Evolutionary conservation across 2,888 invertebrate genomes (phyloP), one percentile per base, ranked within the genome.

Genomic region (Pogonocherus hispidulus): DNA sequence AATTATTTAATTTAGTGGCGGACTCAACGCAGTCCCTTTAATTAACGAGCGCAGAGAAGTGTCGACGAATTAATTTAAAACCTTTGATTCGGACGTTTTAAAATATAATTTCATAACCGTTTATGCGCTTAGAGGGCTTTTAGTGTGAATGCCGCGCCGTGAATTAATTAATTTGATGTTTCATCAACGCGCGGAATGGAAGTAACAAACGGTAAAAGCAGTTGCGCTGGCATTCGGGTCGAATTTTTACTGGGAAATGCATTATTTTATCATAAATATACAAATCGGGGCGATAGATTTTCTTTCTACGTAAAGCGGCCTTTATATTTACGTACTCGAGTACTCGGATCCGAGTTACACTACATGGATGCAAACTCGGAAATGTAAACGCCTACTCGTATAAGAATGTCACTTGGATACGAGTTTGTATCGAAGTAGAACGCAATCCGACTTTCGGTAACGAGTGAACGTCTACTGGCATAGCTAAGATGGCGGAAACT

Each of bases 1-100:
- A 74, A 74, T 74, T 74, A 74, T 72, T 64, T 66, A 72, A 74
- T 74, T 74, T 69, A 59, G 64, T 64, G 69, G 66, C 65, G 72
- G 67, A 72, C 69, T 66, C 51, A 16, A n/a, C 35, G 23, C 62
- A 20, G 41, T 41, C 44, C 51, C 72, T 63, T 66, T 74, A 74
- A 74, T 74, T 74, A 74, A 74, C 71, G 62, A 67, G 56, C 69
- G 16, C 62, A 57, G n/a, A n/a, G 57, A 72, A 69, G 72, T 70
- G 70, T 72, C 72, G 70, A 72, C 72, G 72, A 72, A 71, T 67
- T 67, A 67, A 69, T 74, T 66, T 59, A 63, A 60, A 63, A 56
- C 65, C 71, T 70, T 74, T 70, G 70, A 72, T 74, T 71, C 70
- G 64, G 67, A 65, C 55, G 63, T 70, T 69, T 71, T 64, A 69